Percentiles rank a stretch among this genome's conserved stretches.
phyloP scores from a whole-genome alignment of 2,888 invertebrate species.

The Glyphotaelius pellucidus region DNA sequence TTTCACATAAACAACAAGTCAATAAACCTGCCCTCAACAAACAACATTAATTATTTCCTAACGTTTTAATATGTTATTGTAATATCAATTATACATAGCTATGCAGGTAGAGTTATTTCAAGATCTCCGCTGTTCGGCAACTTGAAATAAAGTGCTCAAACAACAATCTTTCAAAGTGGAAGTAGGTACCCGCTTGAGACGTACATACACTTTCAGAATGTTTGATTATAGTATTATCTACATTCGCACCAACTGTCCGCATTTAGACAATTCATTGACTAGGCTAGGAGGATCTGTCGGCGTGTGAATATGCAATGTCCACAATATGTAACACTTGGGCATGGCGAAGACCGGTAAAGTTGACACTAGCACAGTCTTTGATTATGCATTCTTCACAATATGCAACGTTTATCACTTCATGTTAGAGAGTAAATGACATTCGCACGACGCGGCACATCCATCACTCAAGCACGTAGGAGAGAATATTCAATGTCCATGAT shows the following conservation, averaged over 20 bases:
- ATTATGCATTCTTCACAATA: no score
- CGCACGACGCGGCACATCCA: neutral
- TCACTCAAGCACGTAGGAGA: no score
- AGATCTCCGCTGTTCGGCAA: neutral
- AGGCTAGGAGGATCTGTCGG: neutral
- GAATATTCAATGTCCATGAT: no score
- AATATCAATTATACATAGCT: neutral
- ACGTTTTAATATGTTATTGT: neutral
- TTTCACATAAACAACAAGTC: neutral
- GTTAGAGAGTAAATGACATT: neutral
- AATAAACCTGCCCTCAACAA: neutral
- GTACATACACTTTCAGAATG: neutral
- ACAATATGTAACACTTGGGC: neutral
- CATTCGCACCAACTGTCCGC: neutral
- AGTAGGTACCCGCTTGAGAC: neutral
- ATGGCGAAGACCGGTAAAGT: neutral
- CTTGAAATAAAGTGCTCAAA: neutral
- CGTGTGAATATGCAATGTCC: neutral
- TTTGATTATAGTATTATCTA: neutral
- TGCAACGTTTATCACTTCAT: no score
- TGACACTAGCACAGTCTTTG: no score
- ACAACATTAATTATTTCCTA: neutral
- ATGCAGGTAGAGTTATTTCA: neutral
- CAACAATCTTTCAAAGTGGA: neutral
- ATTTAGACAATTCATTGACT: neutral